phyloP scores from a whole-genome alignment of 1,140 invertebrate species.

The Orius laevigatus region DNA sequence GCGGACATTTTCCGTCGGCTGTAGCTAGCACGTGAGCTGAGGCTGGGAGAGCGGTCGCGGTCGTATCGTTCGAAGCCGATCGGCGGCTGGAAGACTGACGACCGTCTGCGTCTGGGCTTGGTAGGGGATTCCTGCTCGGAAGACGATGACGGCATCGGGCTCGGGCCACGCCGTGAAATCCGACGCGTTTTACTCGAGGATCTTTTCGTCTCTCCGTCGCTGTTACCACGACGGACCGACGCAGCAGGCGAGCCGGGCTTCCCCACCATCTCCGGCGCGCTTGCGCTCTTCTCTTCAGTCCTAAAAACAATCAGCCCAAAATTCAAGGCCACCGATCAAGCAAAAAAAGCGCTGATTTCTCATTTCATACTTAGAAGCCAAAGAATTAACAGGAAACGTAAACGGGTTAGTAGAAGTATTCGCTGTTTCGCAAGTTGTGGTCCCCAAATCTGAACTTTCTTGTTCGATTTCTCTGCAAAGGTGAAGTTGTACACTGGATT shows the following conservation, averaged over 20 bases:
- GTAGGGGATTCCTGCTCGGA: constrained; percentile 20
- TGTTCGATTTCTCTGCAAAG: too few species aligned
- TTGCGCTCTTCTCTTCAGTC: neutral
- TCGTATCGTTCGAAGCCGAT: constrained; percentile 15
- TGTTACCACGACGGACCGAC: neutral
- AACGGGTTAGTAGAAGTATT: too few species aligned
- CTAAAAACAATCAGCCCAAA: too few species aligned
- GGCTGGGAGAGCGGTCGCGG: constrained; percentile 21
- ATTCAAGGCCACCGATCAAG: too few species aligned
- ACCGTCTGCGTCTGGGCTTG: constrained; percentile 18
- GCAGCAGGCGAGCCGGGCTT: neutral
- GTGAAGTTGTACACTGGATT: too few species aligned
- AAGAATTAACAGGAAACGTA: too few species aligned
- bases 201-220: constrained; percentile 2
- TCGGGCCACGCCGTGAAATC: neutral
- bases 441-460: too few species aligned
- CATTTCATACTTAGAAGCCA: too few species aligned
- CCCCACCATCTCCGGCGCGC: neutral
- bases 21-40: constrained; percentile 22
- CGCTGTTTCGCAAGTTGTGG: too few species aligned
- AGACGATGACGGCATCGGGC: constrained; percentile 2
- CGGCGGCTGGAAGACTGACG: constrained; percentile 13
- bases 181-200: neutral
- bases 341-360: too few species aligned
- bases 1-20: constrained; percentile 20